Evolutionary conservation across 2,888 invertebrate species (phyloP), one percentile per base, ranked within the genome.

Genomic region (Neria commutata): DNA sequence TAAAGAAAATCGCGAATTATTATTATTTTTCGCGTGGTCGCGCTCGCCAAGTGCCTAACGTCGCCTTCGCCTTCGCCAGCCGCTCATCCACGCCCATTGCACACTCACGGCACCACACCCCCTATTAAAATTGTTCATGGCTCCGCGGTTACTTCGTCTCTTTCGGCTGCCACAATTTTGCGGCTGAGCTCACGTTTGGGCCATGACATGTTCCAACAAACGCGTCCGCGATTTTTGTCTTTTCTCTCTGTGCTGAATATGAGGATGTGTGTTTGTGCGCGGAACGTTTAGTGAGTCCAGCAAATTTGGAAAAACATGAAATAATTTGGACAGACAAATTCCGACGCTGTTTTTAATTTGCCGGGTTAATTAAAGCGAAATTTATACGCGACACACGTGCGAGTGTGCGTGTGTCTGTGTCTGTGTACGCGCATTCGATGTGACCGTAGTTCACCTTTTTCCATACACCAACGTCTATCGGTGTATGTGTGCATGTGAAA

Each of bases 1-100:
- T 77, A 74, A 68, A 69, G 70, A 70, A 77, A 77, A 75, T 76
- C 75, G 76, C 75, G 67, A 72, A 74, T 69, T 64, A 67, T 69
- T 68, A 17, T 53, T 49, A 50, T 40, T 63, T 46, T 51, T n/a
- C n/a, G n/a, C n/a, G n/a, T n/a, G n/a, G n/a, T n/a, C n/a, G n/a
- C n/a, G n/a, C n/a, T n/a, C n/a, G n/a, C n/a, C n/a, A n/a, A n/a
- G n/a, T n/a, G n/a, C n/a, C n/a, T n/a, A n/a, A n/a, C n/a, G n/a
- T n/a, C n/a, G n/a, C n/a, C n/a, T n/a, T n/a, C n/a, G n/a, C n/a
- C n/a, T n/a, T n/a, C n/a, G n/a, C n/a, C n/a, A n/a, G n/a, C n/a
- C n/a, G n/a, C n/a, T n/a, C n/a, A n/a, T n/a, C n/a, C n/a, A n/a
- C n/a, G n/a, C n/a, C n/a, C n/a, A n/a, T n/a, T n/a, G n/a, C n/a